Base-by-base conservation (phyloP, 2,888 invertebrate genomes). In the Diarsia rubi region DNA sequence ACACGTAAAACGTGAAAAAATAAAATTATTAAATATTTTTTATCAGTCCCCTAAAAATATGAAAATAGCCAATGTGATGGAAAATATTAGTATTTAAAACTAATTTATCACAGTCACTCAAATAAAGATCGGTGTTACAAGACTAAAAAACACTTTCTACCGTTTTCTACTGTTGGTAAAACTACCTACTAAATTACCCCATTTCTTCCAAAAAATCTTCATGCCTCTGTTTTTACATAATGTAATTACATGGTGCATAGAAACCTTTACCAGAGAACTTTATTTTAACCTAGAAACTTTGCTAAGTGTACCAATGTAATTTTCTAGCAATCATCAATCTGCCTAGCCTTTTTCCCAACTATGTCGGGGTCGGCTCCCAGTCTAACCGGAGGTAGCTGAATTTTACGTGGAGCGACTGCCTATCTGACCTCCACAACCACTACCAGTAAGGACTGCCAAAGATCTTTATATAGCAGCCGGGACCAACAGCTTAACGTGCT, bases 71-170 rank as follows among this genome's bases (percentile, higher is more conserved):
- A 72, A 71, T 69, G 54, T 73, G 64, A 74, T 79, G 27, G 8
- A 21, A 52, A 65, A 62, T 63, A 83, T 70, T 64, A 76, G 68
- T 78, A 64, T 63, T n/a, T 5, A 66, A 44, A 45, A 60, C 71
- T 78, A 79, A 71, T 60, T 68, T 44, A 69, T 74, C 54, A 84
- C 69, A 85, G 49, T 73, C 24, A 68, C 63, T 62, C 1, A 42
- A 45, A 60, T 44, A 73, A 73, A 68, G 24, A 64, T 70, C 24
- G 27, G 81, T 83, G 67, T 78, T 78, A 76, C 78, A 66, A 75
- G 49, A 75, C 81, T 83, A 84, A 78, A 79, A 73, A 68, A 73
- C 52, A 78, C 45, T 73, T 69, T 78, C 73, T 78, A 79, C 87
- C 66, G 27, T 54, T 78, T 72, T 78, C 85, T 86, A 87, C 82